Evolutionary conservation across 1,140 invertebrate species (phyloP), one percentile per base, ranked within the genome.

Genomic region (Bombus impatiens): DNA sequence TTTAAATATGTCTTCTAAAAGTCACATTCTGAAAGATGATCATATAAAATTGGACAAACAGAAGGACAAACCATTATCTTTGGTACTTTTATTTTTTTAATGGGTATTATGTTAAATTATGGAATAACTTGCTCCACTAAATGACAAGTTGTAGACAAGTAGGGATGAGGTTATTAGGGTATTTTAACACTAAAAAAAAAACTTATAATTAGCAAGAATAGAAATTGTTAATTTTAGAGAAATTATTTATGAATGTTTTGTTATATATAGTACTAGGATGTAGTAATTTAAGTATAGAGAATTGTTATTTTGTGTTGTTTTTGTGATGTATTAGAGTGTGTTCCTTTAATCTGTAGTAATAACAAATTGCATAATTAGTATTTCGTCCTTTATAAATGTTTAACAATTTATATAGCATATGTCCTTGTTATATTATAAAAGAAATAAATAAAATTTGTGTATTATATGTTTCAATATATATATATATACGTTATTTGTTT

Each of bases 61-160:
- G 68, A 89, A 92, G 88, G 91, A 92, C 59, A 89, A 89, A n/a
- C 81, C 90, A 86, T 91, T 92, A 88, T 68, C 88, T 62, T 90
- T 87, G 94, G 94, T 95, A 94, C 47, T 81, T 91, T 82, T 86
- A 77, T 85, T 91, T 88, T 62, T 83, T 67, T 88, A 75, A 44
- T 22, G 62, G 71, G 65, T 74, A 65, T 87, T 78, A 70, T 82
- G 53, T 77, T 40, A 65, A n/a, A 37, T 74, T 88, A 65, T 86
- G 44, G n/a, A 80, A 35, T 78, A 70, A 68, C 59, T 75, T 79
- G 44, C 37, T 65, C 18, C 18, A 47, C 32, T 85, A 65, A 53
- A 6, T 67, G 1, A 40, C 68, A 70, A 68, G 2, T 76, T 82
- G 28, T 65, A 42, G 18, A 40, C 42, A 67, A 68, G 32, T 35